Conservation (phyloP, 2,113 vertebrate species). For the Lycaon pictus region DNA sequence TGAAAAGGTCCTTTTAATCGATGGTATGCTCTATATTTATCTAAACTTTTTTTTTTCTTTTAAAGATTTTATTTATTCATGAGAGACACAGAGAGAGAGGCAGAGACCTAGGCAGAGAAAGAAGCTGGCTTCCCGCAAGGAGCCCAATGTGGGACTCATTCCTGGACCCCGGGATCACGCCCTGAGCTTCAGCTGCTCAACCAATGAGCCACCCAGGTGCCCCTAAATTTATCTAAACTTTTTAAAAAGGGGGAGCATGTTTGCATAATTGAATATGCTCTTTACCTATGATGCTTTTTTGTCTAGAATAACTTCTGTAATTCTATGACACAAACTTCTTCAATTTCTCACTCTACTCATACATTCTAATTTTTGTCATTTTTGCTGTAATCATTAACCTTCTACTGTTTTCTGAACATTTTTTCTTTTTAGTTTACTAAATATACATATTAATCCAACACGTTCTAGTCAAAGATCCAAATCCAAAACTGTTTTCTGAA, state of each 20-base stretch:
- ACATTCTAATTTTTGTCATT: background rate
- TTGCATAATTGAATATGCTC: background rate
- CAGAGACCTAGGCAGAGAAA: no score
- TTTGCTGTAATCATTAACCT: background rate
- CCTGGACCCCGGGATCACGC: no score
- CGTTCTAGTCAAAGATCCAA: no score
- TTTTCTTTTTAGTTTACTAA: background rate
- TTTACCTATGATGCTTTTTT: background rate
- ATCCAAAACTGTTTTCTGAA: background rate
- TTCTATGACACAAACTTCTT: background rate
- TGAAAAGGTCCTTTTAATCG: background rate
- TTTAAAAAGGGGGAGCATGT: background rate
- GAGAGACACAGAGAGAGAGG: no score
- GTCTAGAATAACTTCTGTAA: background rate
- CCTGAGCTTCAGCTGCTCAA: no score
- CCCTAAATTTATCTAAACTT: background rate
- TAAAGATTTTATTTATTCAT: no score
- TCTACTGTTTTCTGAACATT: background rate
- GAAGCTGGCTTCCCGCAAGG: no score
- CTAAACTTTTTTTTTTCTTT: no score
- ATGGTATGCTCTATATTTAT: background rate
- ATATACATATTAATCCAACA: background rate
- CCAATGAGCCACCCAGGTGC: no score
- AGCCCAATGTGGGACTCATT: no score
- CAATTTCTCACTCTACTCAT: background rate